Evolutionary conservation across 2,113 vertebrate species (phyloP).

Genomic region (Indri indri): DNA sequence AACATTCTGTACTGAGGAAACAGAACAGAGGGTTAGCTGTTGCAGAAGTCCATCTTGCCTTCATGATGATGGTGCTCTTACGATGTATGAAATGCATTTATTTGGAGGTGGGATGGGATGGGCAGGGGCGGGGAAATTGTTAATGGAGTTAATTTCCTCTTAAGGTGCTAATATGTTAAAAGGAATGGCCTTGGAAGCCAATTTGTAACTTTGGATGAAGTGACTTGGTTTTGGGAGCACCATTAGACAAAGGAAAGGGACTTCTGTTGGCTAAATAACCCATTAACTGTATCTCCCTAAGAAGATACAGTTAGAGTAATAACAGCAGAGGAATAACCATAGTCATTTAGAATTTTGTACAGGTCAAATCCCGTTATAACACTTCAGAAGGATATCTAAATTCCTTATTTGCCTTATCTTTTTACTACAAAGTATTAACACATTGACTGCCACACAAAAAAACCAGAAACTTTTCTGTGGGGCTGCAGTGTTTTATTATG

Average conservation of each 20-base stretch:
- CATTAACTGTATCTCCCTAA: conserved; percentile 75
- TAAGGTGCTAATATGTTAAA: conserved; percentile 59
- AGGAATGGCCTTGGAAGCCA: conserved; percentile 65
- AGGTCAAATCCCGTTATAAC: conserved; percentile 77
- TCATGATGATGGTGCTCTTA: conserved; percentile 58
- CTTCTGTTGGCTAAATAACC: conserved; percentile 83
- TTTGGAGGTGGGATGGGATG: neutral
- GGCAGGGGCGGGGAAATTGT: neutral
- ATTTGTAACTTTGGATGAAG: conserved; percentile 74
- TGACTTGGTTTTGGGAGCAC: conserved; percentile 81
- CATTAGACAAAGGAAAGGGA: conserved; percentile 79
- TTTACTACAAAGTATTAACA: neutral
- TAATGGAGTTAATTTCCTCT: neutral
- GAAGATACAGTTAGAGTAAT: conserved; percentile 58
- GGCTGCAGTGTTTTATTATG: no score
- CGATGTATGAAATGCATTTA: neutral
- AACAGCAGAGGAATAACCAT: conserved; percentile 54
- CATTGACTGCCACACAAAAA: no score
- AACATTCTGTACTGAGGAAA: conserved; percentile 81
- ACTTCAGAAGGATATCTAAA: neutral
- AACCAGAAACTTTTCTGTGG: no score
- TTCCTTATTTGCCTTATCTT: neutral
- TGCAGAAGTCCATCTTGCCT: conserved; percentile 72
- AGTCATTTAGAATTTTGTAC: conserved; percentile 19
- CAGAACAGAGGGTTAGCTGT: conserved; percentile 77